Evolutionary conservation across 2,888 invertebrate species (phyloP), one percentile per base, ranked within the genome.

Genomic region (Ophion ellenae): DNA sequence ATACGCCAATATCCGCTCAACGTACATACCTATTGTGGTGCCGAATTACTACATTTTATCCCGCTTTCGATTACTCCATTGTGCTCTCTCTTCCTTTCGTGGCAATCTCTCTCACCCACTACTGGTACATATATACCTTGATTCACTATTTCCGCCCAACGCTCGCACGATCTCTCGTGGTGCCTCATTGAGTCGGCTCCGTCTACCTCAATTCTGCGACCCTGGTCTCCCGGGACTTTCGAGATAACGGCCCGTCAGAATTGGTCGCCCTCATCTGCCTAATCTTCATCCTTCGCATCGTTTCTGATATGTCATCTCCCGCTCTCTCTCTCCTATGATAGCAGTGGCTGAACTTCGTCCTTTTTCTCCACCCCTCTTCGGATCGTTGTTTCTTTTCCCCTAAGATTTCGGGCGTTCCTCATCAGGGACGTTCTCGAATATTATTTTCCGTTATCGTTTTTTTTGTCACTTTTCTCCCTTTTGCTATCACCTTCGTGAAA

Each of bases 331-430:
- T n/a, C 40, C 7, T 73, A 67, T 61, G 28, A 24, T n/a, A 40
- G 2, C 20, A 17, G 20, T 71, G n/a, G 20, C 40, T 76, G 59
- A 66, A 61, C n/a, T 36, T 36, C 11, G 1, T n/a, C 70, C 6
- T 5, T 47, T 28, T 17, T 53, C 47, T 53, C 32, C 4, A 28
- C 24, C 2, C 32, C 2, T 24, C 47, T 47, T 0, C 47, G 47
- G 11, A 47, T 2, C 11, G 10, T 47, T 4, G 47, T 47, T 10
- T 14, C 10, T 11, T 47, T 47, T 47, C 3, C 3, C 88, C 89
- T 89, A 90, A 88, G 90, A 89, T 84, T 88, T 83, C 79, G 63
- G 78, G 47, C 24, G 61, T 75, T 66, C 66, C 78, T 59, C 78
- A 24, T 75, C 32, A 28, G 11, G 45, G 24, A 57, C 45, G 64